A percentile compares a stretch with the other conserved stretches of the same genome.
Conservation (phyloP, 2,888 invertebrate species). For the Epinotia brunnichana region DNA sequence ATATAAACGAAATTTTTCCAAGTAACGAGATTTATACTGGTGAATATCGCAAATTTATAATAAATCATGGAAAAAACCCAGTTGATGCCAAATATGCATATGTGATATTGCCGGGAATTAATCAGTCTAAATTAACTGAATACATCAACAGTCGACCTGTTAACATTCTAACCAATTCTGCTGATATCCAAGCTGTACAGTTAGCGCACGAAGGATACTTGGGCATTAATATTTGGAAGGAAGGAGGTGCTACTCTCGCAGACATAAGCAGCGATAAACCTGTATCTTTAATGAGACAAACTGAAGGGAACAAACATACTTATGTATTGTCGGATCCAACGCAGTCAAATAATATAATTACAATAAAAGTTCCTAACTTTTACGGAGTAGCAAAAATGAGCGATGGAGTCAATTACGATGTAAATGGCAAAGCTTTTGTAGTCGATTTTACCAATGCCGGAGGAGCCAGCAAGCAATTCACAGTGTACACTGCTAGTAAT, state of each 20-base stretch:
- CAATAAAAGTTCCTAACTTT: background rate
- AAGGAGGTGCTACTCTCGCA: background rate
- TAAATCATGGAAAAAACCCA: slow-evolving; percentile 4
- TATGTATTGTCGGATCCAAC: slow-evolving; percentile 8
- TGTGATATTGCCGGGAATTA: slow-evolving; percentile 2
- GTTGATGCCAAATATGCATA: slow-evolving; percentile 5
- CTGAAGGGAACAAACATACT: background rate
- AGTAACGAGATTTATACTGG: background rate
- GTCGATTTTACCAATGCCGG: background rate
- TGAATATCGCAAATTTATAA: slow-evolving; percentile 8
- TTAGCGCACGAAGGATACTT: slow-evolving; percentile 2
- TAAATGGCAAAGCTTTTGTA: background rate
- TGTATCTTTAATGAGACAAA: slow-evolving; percentile 7
- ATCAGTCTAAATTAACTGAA: background rate
- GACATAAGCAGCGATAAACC: background rate
- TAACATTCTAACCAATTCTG: slow-evolving; percentile 11
- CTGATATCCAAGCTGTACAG: slow-evolving; percentile 3
- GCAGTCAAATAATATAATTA: background rate
- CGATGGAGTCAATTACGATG: background rate
- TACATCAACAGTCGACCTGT: background rate
- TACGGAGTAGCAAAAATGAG: background rate
- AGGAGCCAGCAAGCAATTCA: slow-evolving; percentile 1
- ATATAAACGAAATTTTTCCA: background rate
- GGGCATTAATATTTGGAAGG: slow-evolving; percentile 4
- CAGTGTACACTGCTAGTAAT: background rate